Conservation (phyloP, 2,113 vertebrate genomes). For the Emydura subglobosa region DNA sequence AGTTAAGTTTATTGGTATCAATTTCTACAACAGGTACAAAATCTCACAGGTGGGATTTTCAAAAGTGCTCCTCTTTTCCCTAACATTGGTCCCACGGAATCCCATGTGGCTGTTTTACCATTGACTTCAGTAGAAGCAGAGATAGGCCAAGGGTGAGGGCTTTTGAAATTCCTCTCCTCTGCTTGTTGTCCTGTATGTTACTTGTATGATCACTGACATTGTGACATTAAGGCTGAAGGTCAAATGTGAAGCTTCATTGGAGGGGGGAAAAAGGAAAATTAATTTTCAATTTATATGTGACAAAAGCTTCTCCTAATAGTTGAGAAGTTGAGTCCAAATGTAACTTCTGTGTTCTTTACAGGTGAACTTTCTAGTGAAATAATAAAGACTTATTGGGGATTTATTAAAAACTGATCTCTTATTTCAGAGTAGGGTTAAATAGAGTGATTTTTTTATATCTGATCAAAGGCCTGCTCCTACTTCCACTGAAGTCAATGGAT, state of each 20-base stretch:
- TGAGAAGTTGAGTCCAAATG: neutral
- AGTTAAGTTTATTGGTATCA: neutral
- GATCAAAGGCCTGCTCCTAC: conserved; percentile 46
- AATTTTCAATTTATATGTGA: neutral
- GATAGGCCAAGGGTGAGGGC: neutral
- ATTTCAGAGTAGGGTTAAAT: conserved; percentile 43
- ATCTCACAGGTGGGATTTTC: neutral
- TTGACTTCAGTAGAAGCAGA: neutral
- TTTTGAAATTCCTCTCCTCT: neutral
- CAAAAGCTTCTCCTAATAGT: neutral
- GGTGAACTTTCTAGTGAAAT: conserved; percentile 7
- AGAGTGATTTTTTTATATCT: conserved; percentile 21
- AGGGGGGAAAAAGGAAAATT: neutral
- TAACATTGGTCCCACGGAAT: neutral
- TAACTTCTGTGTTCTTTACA: conserved; percentile 20
- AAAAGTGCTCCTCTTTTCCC: neutral
- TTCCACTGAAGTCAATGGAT: conserved; percentile 38
- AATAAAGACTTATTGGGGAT: neutral
- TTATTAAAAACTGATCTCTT: neutral
- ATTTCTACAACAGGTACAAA: neutral
- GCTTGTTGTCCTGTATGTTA: neutral
- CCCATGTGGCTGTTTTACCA: neutral
- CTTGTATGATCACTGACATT: neutral
- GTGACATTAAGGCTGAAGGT: neutral
- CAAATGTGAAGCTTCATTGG: neutral